Base-by-base conservation (phyloP, 2,113 vertebrate species). In the Grammomys surdaster region DNA sequence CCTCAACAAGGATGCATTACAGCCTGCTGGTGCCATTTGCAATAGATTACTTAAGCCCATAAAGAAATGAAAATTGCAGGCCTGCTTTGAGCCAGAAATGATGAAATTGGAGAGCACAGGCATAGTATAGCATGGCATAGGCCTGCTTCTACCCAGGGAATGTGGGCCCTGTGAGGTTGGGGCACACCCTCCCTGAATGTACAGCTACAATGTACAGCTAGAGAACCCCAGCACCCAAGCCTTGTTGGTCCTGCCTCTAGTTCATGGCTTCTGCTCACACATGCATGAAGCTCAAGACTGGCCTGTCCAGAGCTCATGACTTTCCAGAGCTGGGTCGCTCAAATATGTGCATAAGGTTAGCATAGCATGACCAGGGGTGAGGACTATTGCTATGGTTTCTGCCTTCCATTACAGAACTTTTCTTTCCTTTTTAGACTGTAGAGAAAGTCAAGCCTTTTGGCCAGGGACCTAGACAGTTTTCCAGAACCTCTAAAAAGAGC, bases 41-140 rank as follows among this genome's bases (percentile, higher is more conserved):
- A 97, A 97, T 97, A 97, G 98, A 98, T 98, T 97, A 97, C 96
- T 97, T 97, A 97, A 90, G 95, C 96, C 73, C 19, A 93, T 98
- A 93, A 70, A 58, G 93, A 84, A 95, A 98, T 96, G 94, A 97
- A 98, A 97, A 97, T 97, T 97, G 96, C 95, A 95, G 95, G 93
- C 95, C 87, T 87, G 87, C 67, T 91, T 93, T 51, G 85, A 96
- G 96, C 91, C 94, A 97, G 96, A 95, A 97, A 97, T 97, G 97
- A 96, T 97, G 98, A 97, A 98, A 98, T 93, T 43, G 93, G 96
- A 97, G 97, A 93, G 78, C 80, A 5, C 17, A 19, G 73, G 81
- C 72, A 91, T 48, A 67, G 93, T 51, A 88, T 54, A 77, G 90
- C 81, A 43, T 81, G 93, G 95, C 51, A 73, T 56, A 77, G 78